Percentiles rank a stretch among this genome's conserved stretches.
Conservation (phyloP, 2,888 invertebrate species). For the Philhelius pedissequus region DNA sequence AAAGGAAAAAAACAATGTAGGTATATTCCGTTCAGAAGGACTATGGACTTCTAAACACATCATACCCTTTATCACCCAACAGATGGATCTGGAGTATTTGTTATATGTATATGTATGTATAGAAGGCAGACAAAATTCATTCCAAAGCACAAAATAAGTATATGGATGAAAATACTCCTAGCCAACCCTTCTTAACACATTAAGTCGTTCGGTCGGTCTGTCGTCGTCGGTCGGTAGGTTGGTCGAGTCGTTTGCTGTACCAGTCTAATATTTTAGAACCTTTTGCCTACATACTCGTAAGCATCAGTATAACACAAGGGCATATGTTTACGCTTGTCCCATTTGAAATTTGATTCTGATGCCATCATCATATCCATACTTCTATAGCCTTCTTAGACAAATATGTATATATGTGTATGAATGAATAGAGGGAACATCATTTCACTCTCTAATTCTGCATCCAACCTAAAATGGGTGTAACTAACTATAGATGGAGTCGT, state of each 20-base stretch:
- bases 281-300: conserved; percentile 1
- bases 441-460: conserved; percentile 40
- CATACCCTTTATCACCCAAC: background rate
- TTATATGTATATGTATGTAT: background rate
- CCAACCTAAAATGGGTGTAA: background rate
- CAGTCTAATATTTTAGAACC: background rate
- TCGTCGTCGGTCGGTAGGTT: background rate
- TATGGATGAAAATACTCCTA: background rate
- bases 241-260: background rate
- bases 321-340: conserved; percentile 23
- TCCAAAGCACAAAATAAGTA: conserved; percentile 10
- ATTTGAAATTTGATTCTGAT: conserved; percentile 21
- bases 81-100: background rate
- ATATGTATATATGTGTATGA: background rate
- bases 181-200: background rate
- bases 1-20: background rate
- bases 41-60: background rate
- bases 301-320: background rate
- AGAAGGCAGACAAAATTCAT: conserved; percentile 11
- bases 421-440: background rate
- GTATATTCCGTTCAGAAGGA: background rate
- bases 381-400: background rate
- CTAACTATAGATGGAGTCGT: background rate
- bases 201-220: background rate
- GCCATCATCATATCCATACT: background rate